Percentiles rank a stretch among this genome's conserved stretches.
Conservation (phyloP, 2,888 invertebrate genomes). For the Pycnomerus fuliginosus region DNA sequence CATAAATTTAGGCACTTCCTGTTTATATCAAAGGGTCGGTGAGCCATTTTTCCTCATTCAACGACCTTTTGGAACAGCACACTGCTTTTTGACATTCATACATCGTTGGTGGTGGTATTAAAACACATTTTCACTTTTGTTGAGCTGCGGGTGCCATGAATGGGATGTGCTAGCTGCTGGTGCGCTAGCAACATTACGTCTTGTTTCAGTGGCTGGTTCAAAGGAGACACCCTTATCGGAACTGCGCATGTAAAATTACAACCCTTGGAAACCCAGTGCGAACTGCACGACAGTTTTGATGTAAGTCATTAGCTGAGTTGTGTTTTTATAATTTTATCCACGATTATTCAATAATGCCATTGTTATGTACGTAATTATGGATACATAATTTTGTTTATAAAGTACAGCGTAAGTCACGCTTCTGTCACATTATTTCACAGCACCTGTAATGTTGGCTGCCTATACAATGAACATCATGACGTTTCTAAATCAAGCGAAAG, state of each 20-base stretch:
- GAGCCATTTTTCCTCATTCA: no score
- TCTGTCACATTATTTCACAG: no score
- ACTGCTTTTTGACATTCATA: no score
- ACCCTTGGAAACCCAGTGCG: constrained; percentile 84
- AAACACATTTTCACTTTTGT: constrained; percentile 16
- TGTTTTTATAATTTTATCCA: background rate
- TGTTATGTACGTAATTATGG: no score
- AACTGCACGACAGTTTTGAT: constrained; percentile 89
- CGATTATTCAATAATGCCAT: background rate
- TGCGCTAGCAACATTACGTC: constrained; percentile 52
- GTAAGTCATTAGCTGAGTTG: constrained; percentile 61
- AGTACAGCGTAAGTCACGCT: no score
- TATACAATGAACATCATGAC: no score
- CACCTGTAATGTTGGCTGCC: no score
- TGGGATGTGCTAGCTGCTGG: constrained; percentile 43
- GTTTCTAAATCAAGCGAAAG: no score
- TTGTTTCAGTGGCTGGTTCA: constrained; percentile 92
- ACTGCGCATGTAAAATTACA: constrained; percentile 80
- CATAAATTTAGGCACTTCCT: no score
- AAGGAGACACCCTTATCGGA: constrained; percentile 84
- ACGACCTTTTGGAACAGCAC: no score
- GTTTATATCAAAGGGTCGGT: no score
- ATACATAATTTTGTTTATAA: no score
- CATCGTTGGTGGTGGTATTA: constrained; percentile 22
- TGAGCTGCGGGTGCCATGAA: constrained; percentile 41